phyloP scores from a whole-genome alignment of 2,888 invertebrate species.

The Smittia sp. region DNA sequence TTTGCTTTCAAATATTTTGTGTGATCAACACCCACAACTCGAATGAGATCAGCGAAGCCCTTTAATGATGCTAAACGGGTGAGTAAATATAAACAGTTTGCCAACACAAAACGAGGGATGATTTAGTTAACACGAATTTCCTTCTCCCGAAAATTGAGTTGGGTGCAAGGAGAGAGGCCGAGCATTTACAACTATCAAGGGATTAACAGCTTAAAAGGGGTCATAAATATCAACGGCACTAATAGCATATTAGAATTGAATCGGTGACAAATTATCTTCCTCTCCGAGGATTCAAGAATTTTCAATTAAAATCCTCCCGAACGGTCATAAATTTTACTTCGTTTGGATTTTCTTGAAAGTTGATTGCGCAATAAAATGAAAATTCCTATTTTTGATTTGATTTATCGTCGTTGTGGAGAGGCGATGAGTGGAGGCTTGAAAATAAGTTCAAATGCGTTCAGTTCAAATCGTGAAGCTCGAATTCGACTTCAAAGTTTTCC shows the following conservation, averaged over 20 bases:
- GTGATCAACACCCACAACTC: conserved; percentile 8
- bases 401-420: background rate
- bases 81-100: conserved; percentile 16
- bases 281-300: conserved; percentile 15
- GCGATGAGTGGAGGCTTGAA: too few species aligned
- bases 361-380: background rate
- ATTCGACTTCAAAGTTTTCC: too few species aligned
- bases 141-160: background rate
- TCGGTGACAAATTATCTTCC: conserved; percentile 19
- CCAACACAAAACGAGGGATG: conserved; percentile 18
- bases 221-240: background rate
- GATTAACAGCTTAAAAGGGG: conserved; percentile 19
- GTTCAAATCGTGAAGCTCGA: too few species aligned
- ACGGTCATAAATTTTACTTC: conserved; percentile 2
- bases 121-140: background rate
- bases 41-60: background rate
- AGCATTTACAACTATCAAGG: background rate
- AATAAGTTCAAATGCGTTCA: too few species aligned
- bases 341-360: conserved; percentile 5
- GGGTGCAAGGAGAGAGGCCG: background rate
- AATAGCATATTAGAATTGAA: conserved; percentile 7
- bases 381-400: background rate
- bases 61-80: conserved; percentile 10
- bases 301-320: conserved; percentile 4
- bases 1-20: conserved; percentile 14